phyloP scores from a whole-genome alignment of 1,140 invertebrate species.

The Aphelinus atriplicis region DNA sequence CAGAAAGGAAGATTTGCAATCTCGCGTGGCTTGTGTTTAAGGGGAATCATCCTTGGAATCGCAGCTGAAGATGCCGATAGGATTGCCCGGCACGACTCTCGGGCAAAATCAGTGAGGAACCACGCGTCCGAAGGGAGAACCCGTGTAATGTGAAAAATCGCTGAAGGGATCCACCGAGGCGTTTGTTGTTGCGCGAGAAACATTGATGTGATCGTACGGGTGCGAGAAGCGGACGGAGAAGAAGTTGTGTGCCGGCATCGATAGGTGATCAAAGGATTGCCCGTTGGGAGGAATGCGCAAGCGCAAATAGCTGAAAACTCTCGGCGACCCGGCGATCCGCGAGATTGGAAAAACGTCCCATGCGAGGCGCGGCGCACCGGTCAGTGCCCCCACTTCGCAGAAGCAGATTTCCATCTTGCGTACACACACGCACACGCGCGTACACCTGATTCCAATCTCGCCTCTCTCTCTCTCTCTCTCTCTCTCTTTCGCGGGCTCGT shows the following conservation, averaged over 20 bases:
- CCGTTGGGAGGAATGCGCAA: background rate
- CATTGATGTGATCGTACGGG: background rate
- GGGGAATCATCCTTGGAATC: no score
- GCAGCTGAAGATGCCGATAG: no score
- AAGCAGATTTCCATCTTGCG: conserved; percentile 46
- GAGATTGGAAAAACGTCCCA: conserved; percentile 60
- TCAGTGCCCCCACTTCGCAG: conserved; percentile 56
- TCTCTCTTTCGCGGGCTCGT: no score
- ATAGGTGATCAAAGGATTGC: background rate
- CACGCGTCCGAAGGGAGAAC: no score
- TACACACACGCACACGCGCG: background rate
- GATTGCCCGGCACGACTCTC: no score
- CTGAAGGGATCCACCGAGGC: no score
- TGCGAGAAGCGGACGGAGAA: background rate
- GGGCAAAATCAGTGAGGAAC: no score
- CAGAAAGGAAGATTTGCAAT: no score
- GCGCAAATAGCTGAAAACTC: conserved; percentile 22
- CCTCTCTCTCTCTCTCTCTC: no score
- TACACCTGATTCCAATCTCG: conserved; percentile 12
- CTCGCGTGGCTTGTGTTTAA: no score
- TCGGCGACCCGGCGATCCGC: conserved; percentile 25
- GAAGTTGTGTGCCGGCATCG: background rate
- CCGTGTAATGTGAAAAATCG: no score
- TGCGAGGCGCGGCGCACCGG: conserved; percentile 63
- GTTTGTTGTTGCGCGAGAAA: no score